Percentiles rank a stretch among this genome's conserved stretches.
phyloP scores from a whole-genome alignment of 1,140 invertebrate species.

The Atta texana region DNA sequence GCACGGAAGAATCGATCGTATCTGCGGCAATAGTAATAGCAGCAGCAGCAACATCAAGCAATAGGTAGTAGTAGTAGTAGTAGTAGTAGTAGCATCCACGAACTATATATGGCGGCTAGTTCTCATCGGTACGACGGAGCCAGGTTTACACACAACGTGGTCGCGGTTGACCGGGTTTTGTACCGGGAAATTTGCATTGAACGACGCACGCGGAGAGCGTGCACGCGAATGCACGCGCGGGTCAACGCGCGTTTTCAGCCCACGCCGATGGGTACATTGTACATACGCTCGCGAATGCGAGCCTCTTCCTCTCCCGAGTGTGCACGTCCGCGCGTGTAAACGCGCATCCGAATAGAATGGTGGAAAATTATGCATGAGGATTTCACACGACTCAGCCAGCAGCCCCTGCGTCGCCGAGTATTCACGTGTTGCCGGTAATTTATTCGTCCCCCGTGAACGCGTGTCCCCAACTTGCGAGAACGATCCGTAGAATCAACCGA shows the following conservation, averaged over 20 bases:
- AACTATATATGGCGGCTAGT: not conserved
- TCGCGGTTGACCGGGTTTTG: constrained; percentile 76
- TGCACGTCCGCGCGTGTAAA: constrained; percentile 56
- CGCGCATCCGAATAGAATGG: constrained; percentile 53
- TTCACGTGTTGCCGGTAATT: constrained; percentile 53
- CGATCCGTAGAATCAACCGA: constrained; percentile 30
- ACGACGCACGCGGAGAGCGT: constrained; percentile 54
- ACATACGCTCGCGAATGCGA: constrained; percentile 30
- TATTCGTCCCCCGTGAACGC: constrained; percentile 38
- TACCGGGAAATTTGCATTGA: constrained; percentile 77
- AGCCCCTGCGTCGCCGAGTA: constrained; percentile 18
- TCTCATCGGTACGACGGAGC: constrained; percentile 26
- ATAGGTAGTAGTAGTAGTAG: not conserved
- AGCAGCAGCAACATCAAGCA: not conserved
- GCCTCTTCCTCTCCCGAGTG: constrained; percentile 10
- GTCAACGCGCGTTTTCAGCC: constrained; percentile 66
- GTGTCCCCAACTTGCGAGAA: no score
- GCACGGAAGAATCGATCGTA: constrained; percentile 63
- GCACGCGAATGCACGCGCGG: constrained; percentile 62
- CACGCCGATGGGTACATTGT: not conserved
- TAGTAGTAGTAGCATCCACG: constrained; percentile 6
- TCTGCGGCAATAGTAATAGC: not conserved
- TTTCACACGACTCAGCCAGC: constrained; percentile 44
- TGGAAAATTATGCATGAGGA: constrained; percentile 66
- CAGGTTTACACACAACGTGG: constrained; percentile 64